These are phyloP conservation scores for Isaurus tuberculatus DNA, from an alignment of 92 coral and sea anemone species.

Conservation along the genomic window DNA sequence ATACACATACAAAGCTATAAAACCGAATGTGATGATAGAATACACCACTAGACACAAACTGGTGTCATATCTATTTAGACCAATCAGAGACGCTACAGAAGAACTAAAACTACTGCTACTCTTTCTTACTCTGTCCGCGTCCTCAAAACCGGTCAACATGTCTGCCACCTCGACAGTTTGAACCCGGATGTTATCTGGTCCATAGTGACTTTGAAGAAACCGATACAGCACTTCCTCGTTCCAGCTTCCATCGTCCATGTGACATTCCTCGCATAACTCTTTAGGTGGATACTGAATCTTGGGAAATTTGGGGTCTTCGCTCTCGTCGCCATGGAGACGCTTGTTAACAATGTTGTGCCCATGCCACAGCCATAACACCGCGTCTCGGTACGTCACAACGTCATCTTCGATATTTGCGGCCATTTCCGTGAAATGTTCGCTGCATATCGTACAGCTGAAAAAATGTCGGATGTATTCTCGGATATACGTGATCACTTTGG, in stretches of 20 bases:
- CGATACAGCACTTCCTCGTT: constrained; percentile 76
- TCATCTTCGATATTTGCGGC: constrained; percentile 74
- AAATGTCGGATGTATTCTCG: constrained; percentile 84
- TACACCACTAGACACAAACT: constrained; percentile 94
- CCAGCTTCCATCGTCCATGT: constrained; percentile 66
- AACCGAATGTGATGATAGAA: constrained; percentile 74
- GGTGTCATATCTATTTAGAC: constrained; percentile 81
- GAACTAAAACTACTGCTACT: constrained; percentile 32
- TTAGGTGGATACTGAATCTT: constrained; percentile 90
- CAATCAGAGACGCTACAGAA: constrained; percentile 64
- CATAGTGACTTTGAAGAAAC: constrained; percentile 90
- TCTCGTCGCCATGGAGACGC: constrained; percentile 83
- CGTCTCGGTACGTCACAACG: constrained; percentile 78
- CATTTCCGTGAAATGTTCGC: constrained; percentile 81
- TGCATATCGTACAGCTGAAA: constrained; percentile 88
- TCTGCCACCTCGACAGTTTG: constrained; percentile 52
- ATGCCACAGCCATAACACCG: constrained; percentile 94
- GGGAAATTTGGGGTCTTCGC: constrained; percentile 89
- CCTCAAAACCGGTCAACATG: constrained; percentile 74
- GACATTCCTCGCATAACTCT: constrained; percentile 81
- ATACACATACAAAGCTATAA: constrained; percentile 87
- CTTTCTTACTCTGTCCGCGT: constrained; percentile 90
- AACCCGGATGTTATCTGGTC: constrained; percentile 87
- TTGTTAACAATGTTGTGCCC: constrained; percentile 92
- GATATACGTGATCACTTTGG: constrained; percentile 64